Base-by-base conservation (phyloP, 1,140 invertebrate species). In the Formica exsecta region DNA sequence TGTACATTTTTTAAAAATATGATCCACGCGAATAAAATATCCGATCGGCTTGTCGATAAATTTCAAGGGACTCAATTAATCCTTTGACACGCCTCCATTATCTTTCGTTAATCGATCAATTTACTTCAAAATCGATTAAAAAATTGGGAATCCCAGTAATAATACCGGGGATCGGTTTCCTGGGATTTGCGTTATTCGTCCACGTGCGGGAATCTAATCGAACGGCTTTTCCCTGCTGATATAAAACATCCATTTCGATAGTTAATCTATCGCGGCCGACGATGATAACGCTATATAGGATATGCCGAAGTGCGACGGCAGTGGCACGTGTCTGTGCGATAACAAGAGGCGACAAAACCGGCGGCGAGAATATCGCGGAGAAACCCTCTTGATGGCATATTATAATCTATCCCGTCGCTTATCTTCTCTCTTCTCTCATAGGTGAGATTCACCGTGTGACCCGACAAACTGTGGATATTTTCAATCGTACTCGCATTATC, bases 51-150 rank as follows among this genome's bases (percentile, higher is more conserved):
- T 51, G 32, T 8, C 65, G 51, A 71, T 81, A 71, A 81, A 73
- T 73, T 61, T 73, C 38, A 19, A 32, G 36, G 51, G 68, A 61
- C 44, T 73, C 54, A 81, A 81, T 81, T 61, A 81, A n/a, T 7
- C 25, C 19, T 59, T 59, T 8, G 29, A 66, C 62, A 62, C 62
- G 36, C 54, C 38, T 48, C 3, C 25, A 51, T 41, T 73, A 81
- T 81, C 38, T 81, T 13, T 38, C 25, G 68, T 73, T 81, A 81
- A 73, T 81, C 54, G 79, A 51, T 48, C 54, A 54, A 59, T 73
- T 81, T 61, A 81, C 61, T 81, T 73, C 62, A 73, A 81, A 81
- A 73, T 73, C 66, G 66, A 81, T 73, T 73, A 73, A 73, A 71
- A 81, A 81, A 22, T 22, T 0, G 22, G 22, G 22, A 22, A 22